Percentiles rank a stretch among this genome's conserved stretches.
Conservation (phyloP, 2,888 invertebrate species). For the Cerastoderma edule region DNA sequence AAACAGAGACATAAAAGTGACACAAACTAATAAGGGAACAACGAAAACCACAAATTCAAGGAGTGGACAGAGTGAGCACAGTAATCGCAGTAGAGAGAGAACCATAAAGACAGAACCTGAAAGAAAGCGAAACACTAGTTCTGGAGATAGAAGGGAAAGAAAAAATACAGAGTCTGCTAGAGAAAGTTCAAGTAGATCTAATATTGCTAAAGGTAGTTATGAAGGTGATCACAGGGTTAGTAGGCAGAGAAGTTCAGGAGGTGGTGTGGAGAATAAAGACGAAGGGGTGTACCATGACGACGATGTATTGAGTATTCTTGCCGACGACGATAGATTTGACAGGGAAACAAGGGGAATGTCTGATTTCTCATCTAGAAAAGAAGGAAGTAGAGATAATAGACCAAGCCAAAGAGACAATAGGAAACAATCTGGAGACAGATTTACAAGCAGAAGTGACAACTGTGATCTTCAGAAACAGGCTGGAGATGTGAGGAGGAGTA, state of each 20-base stretch:
- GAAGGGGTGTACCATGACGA: conserved; percentile 33
- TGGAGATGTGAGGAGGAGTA: neutral
- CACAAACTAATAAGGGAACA: neutral
- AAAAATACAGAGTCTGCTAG: neutral
- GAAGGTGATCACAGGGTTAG: neutral
- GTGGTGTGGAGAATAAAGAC: neutral
- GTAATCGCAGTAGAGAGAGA: neutral
- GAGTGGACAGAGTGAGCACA: neutral
- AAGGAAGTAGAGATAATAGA: neutral
- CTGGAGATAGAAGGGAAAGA: neutral
- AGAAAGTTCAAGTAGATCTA: neutral
- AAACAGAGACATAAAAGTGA: neutral
- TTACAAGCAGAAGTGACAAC: neutral
- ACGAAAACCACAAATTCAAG: neutral
- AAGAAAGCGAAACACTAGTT: neutral
- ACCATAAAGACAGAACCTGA: neutral
- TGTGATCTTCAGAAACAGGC: conserved; percentile 1
- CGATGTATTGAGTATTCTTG: conserved; percentile 50
- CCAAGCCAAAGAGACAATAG: neutral
- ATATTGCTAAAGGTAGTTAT: neutral
- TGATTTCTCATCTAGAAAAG: too few species aligned
- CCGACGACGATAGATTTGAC: conserved; percentile 53
- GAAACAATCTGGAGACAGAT: neutral
- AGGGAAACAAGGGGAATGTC: conserved; percentile 28
- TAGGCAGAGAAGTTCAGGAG: conserved; percentile 1